These are phyloP conservation scores for Brachyrhaphis roseni DNA, from an alignment of 2,797 vertebrate genomes.

Conservation along the genomic window DNA sequence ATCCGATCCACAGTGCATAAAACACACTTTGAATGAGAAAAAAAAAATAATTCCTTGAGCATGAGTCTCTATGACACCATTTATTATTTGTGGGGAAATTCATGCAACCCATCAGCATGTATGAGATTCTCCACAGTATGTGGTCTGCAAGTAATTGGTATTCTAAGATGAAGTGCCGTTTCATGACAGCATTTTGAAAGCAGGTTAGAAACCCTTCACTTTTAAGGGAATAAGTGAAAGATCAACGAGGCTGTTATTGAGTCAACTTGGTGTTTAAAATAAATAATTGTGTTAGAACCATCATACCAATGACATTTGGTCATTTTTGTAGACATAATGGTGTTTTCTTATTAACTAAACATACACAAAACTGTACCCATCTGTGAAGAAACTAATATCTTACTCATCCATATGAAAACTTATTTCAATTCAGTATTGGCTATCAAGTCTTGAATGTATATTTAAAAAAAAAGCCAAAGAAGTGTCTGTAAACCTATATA, in stretches of 20 bases:
- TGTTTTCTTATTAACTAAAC: neutral
- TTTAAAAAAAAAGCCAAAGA: too few species aligned
- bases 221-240: neutral
- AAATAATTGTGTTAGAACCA: neutral
- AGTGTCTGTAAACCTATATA: too few species aligned
- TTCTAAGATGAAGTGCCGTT: neutral
- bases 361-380: neutral
- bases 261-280: neutral
- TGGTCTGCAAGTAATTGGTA: constrained; percentile 3
- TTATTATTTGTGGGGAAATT: neutral
- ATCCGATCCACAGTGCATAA: too few species aligned
- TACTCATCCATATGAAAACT: neutral
- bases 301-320: neutral
- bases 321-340: neutral
- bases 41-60: too few species aligned
- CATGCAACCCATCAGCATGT: neutral
- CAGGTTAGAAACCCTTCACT: neutral
- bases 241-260: too few species aligned
- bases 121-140: neutral
- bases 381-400: neutral
- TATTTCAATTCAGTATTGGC: neutral
- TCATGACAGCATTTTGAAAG: neutral
- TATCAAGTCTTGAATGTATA: neutral
- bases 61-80: neutral
- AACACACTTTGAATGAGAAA: neutral